Base-by-base conservation (phyloP, 2,888 invertebrate species). In the Cotesia congregata region DNA sequence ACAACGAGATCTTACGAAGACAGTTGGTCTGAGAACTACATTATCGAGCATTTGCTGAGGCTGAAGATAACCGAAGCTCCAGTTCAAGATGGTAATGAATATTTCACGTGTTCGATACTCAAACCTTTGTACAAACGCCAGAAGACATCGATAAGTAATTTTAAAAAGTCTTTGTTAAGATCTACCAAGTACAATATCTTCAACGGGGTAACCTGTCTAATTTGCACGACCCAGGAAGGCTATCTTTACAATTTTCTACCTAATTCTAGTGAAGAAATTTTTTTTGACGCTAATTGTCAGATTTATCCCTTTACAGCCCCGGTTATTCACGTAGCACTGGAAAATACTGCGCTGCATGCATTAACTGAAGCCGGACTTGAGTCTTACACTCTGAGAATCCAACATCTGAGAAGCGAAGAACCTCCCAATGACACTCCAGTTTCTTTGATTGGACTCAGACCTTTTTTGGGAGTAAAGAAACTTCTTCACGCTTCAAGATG, bases 361-460 rank as follows among this genome's bases (percentile, higher is more conserved):
- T 89, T 95, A 17, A 95, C 95, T 0, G 93, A 93, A 79, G 93
- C 93, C 76, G 95, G 95, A 0, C 90, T 96, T 64, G 95, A 95
- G 88, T 93, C 94, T 0, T 95, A 95, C 84, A 95, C 95, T 0
- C 76, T 88, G 12, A 83, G 87, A 38, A 91, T 93, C 72, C 92
- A 93, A 0, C 93, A 88, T n/a, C 83, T 90, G 9, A 91, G 92
- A 82, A 87, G 90, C 75, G 83, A 89, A 4, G 90, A 89, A 80
- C 89, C 90, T 78, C 91, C 91, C 1, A 91, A 92, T 80, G 87
- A 91, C 3, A 90, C 91, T 81, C 92, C 93, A 0, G 91, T 94
- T 40, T 94, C 94, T 83, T 88, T 94, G 50, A 92, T 94, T 79
- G 94, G 94, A 1, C 88, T 94, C 62, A 90, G 93, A 76, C 93